These are phyloP conservation scores for Harpagifer antarcticus DNA, from an alignment of 2,797 vertebrate genomes.

Conservation along the genomic window DNA sequence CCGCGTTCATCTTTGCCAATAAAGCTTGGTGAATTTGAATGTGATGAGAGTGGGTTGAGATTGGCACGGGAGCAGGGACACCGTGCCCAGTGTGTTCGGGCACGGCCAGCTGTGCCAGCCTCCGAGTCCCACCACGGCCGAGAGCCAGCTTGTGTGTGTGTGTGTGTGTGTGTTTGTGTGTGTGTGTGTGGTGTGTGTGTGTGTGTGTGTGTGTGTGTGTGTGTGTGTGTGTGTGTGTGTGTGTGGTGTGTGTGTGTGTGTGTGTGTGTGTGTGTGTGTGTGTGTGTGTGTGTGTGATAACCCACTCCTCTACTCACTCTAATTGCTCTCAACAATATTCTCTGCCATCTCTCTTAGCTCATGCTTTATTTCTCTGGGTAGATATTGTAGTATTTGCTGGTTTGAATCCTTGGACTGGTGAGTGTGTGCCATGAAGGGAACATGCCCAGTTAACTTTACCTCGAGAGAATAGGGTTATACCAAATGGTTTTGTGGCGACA, in stretches of 20 bases:
- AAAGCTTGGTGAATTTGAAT: constrained; percentile 78
- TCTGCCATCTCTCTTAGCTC: constrained; percentile 47
- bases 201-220: constrained; percentile 5
- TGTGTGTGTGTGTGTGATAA: constrained; percentile 28
- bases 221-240: constrained; percentile 1
- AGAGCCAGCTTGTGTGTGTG: constrained; percentile 52
- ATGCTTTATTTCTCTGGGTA: background rate
- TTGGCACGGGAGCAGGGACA: constrained; percentile 66
- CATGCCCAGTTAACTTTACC: constrained; percentile 14
- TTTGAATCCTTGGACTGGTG: constrained; percentile 26
- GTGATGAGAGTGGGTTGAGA: constrained; percentile 70
- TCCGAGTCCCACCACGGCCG: constrained; percentile 58
- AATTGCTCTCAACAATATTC: constrained; percentile 54
- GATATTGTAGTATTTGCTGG: constrained; percentile 23
- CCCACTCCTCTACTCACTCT: constrained; percentile 42
- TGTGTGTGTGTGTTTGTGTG: constrained; percentile 15
- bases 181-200: constrained; percentile 13
- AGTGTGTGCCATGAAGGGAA: background rate
- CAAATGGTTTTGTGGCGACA: constrained; percentile 6
- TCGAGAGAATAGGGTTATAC: constrained; percentile 4
- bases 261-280: constrained; percentile 26
- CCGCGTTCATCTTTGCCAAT: constrained; percentile 64
- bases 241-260: background rate
- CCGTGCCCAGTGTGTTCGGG: constrained; percentile 69
- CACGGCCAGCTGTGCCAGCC: constrained; percentile 77